Evolutionary conservation across 2,797 vertebrate genomes (phyloP), one percentile per base, ranked within the genome.

Genomic region (Linurgus olivaceus): DNA sequence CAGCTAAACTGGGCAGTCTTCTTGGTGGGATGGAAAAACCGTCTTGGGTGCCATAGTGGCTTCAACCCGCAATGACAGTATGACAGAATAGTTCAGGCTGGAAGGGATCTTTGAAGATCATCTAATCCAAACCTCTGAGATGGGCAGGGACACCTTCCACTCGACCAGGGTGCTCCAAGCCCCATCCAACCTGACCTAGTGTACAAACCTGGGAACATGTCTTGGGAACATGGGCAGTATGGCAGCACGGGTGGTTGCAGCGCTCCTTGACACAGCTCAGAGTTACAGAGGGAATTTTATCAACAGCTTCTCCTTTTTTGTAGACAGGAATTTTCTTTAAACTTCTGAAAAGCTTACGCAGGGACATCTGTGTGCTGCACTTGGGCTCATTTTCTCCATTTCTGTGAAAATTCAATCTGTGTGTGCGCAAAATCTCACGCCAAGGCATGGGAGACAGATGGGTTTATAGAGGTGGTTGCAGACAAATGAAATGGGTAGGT

Each of bases 31-130:
- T 24, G 28, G 65, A 78, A 54, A 90, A 86, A 59, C 2, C 6
- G 6, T 54, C 35, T 37, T 2, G 4, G 13, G 37, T 25, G 29
- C 44, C 4, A 0, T 10, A 40, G 51, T 0, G 0, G 62, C 65
- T 81, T 57, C 76, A 62, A 70, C 7, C 7, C 10, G 6, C 26
- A 8, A 2, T 23, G 31, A 42, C 17, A 38, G 57, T 63, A 50
- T 31, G 40, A 42, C 26, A 37, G 37, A 76, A 18, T 13, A 59
- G 45, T 29, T 72, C 16, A 10, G 52, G 40, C 12, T 52, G 59
- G 52, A 59, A 47, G 28, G 59, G 26, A 37, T 12, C 23, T 48
- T 54, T 66, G 54, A n/a, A 54, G 10, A 23, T n/a, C 33, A 24
- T 20, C 18, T 17, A 47, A 29, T 47, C 33, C 59, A 71, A 66